phyloP scores from a whole-genome alignment of 2,888 invertebrate genomes.

The Marronus borbonicus region DNA sequence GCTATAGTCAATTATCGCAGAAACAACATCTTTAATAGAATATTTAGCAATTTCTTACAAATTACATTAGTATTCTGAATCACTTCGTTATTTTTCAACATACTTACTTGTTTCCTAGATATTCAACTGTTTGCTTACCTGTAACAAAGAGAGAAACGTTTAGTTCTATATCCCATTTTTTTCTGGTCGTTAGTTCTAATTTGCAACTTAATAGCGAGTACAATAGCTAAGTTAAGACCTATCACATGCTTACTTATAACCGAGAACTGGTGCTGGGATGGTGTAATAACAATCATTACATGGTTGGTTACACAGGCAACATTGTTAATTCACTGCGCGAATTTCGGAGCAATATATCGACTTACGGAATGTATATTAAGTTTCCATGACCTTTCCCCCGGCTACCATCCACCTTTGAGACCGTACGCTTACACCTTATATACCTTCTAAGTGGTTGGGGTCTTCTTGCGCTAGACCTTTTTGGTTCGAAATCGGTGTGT shows the following conservation, averaged over 20 bases:
- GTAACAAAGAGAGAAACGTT: slow-evolving; percentile 10
- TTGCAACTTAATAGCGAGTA: slow-evolving; percentile 9
- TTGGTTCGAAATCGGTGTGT: not conserved
- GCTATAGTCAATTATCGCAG: too few species aligned
- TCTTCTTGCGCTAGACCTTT: not conserved
- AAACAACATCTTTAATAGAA: too few species aligned
- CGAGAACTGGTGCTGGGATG: not conserved
- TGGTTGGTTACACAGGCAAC: slow-evolving; percentile 44
- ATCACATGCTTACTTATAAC: not conserved
- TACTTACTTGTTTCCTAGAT: too few species aligned
- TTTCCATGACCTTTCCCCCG: slow-evolving; percentile 43
- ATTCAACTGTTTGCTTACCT: not conserved
- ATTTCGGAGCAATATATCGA: slow-evolving; percentile 49
- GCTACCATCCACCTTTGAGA: not conserved
- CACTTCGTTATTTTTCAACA: too few species aligned
- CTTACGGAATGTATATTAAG: slow-evolving; percentile 46
- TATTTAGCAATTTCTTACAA: too few species aligned
- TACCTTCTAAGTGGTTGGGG: too few species aligned
- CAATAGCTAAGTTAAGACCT: not conserved
- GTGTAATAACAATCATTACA: slow-evolving; percentile 44
- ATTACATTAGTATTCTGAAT: too few species aligned
- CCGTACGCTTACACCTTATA: slow-evolving; percentile 19
- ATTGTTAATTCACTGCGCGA: slow-evolving; percentile 48
- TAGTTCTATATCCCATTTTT: not conserved
- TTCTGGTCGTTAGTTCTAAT: not conserved